These are phyloP conservation scores for Tyrophagus putrescentiae DNA, from an alignment of 1,140 invertebrate species.

Conservation along the genomic window DNA sequence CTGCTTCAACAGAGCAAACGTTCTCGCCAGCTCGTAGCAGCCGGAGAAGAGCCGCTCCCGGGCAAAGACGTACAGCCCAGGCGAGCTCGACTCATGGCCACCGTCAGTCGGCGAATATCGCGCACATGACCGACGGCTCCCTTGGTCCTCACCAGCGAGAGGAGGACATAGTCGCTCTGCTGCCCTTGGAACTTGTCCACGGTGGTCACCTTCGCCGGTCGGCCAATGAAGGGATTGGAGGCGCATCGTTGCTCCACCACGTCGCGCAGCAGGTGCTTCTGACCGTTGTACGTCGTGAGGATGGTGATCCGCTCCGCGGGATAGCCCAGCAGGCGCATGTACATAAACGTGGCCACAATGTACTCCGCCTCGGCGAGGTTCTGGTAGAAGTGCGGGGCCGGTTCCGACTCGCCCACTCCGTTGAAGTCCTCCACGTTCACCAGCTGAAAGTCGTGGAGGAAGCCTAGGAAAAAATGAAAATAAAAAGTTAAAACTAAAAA, in stretches of 20 bases:
- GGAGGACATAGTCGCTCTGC: slow-evolving; percentile 94
- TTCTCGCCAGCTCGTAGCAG: slow-evolving; percentile 87
- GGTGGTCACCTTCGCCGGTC: slow-evolving; percentile 82
- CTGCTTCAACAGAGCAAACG: slow-evolving; percentile 61
- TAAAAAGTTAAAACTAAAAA: neutral
- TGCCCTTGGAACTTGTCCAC: slow-evolving; percentile 99
- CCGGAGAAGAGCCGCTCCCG: slow-evolving; percentile 79
- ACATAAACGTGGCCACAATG: slow-evolving; percentile 94
- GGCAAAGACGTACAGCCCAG: slow-evolving; percentile 94
- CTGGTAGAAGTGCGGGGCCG: slow-evolving; percentile 96
- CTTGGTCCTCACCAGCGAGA: slow-evolving; percentile 87
- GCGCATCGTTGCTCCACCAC: slow-evolving; percentile 87
- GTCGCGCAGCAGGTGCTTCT: slow-evolving; percentile 91
- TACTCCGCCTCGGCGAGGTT: slow-evolving; percentile 98
- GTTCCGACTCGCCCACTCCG: slow-evolving; percentile 88
- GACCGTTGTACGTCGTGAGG: slow-evolving; percentile 98
- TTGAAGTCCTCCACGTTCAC: slow-evolving; percentile 95
- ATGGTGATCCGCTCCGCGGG: slow-evolving; percentile 95
- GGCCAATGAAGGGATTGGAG: slow-evolving; percentile 87
- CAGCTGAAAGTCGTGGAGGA: slow-evolving; percentile 83
- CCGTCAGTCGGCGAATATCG: slow-evolving; percentile 87
- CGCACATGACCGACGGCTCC: slow-evolving; percentile 91
- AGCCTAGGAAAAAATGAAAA: slow-evolving; percentile 33
- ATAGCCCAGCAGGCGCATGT: slow-evolving; percentile 93
- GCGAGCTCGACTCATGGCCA: slow-evolving; percentile 94